phyloP scores from a whole-genome alignment of 2,113 vertebrate genomes.

The Poicephalus meyeri region DNA sequence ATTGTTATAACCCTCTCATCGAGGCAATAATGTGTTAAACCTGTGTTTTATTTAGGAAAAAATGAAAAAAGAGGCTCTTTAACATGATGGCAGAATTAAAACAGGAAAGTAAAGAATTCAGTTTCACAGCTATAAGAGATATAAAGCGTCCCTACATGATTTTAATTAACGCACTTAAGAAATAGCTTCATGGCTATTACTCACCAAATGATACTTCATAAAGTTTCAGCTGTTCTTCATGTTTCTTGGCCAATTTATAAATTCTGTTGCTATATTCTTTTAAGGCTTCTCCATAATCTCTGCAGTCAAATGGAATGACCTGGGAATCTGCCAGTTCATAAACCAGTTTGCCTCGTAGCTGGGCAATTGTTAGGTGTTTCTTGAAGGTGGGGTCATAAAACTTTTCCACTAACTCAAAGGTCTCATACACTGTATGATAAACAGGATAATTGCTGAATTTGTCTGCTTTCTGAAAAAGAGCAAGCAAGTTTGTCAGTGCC shows the following conservation, averaged over 20 bases:
- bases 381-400: constrained; percentile 92
- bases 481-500: constrained; percentile 25
- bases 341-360: constrained; percentile 84
- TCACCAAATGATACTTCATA: constrained; percentile 88
- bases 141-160: background rate
- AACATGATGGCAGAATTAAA: background rate
- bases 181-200: constrained; percentile 21
- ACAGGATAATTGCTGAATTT: constrained; percentile 92
- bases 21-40: background rate
- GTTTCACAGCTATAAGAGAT: background rate
- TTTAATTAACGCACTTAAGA: background rate
- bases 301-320: constrained; percentile 85
- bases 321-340: constrained; percentile 86
- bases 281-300: constrained; percentile 85
- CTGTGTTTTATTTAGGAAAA: background rate
- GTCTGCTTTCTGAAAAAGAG: constrained; percentile 83
- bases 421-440: constrained; percentile 95
- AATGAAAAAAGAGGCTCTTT: background rate
- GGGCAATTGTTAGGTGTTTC: constrained; percentile 84
- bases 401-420: constrained; percentile 89
- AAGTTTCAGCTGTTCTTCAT: constrained; percentile 69
- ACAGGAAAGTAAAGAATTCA: background rate
- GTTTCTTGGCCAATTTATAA: constrained; percentile 74
- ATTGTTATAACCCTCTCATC: background rate
- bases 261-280: constrained; percentile 81